phyloP scores from a whole-genome alignment of 2,113 vertebrate genomes.

The Saccopteryx bilineata region DNA sequence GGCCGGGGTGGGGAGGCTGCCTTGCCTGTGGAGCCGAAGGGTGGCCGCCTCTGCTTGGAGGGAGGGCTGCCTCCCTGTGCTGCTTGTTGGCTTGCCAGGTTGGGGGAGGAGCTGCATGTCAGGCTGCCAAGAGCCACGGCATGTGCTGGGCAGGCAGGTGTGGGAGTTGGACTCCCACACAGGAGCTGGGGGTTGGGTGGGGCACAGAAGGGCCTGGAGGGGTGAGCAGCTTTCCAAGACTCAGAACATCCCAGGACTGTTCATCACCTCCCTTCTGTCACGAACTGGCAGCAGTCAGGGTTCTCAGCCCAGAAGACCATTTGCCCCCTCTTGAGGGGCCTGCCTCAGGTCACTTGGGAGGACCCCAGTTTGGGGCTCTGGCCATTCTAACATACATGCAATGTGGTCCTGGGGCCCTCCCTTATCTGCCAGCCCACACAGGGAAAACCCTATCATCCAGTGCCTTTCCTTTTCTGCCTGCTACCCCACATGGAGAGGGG shows the following conservation, averaged over 20 bases:
- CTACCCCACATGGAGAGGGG: not conserved
- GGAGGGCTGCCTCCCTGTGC: not conserved
- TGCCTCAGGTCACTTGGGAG: not conserved
- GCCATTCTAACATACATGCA: not conserved
- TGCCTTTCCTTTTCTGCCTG: not conserved
- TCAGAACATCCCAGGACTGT: not conserved
- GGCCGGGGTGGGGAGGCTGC: not conserved
- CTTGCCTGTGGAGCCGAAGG: not conserved
- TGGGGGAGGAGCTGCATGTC: not conserved
- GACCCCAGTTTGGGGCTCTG: not conserved
- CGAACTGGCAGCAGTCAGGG: not conserved
- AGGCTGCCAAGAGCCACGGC: not conserved
- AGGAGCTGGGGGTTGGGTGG: too few species aligned
- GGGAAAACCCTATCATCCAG: not conserved
- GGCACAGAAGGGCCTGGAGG: not conserved
- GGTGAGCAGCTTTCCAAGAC: not conserved
- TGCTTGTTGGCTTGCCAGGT: not conserved
- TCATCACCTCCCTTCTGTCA: not conserved
- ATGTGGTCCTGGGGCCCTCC: not conserved
- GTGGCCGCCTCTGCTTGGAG: not conserved
- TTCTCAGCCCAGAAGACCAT: not conserved
- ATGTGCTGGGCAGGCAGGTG: too few species aligned
- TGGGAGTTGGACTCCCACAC: not conserved
- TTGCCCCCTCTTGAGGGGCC: not conserved
- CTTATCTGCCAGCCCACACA: not conserved